Evolutionary conservation across 2,888 invertebrate genomes (phyloP).

Genomic region (Drosophila niveifrons): DNA sequence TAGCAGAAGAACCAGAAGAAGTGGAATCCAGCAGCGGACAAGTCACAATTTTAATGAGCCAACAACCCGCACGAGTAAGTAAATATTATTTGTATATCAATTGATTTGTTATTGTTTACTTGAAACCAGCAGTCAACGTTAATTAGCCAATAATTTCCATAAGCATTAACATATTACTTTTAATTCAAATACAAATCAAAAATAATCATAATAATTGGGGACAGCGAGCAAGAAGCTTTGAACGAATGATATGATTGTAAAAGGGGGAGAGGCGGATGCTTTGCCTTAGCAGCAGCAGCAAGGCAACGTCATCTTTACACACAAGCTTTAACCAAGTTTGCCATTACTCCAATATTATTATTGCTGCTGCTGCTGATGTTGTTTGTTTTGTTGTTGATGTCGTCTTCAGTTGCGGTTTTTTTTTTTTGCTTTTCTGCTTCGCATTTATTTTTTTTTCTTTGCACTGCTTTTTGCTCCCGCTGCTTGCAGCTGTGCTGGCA

Average conservation of each 20-base stretch:
- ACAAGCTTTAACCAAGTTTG: conserved; percentile 38
- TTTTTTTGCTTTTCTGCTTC: conserved; percentile 10
- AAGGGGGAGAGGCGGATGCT: background rate
- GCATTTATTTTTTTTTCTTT: background rate
- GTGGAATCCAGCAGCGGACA: conserved; percentile 2
- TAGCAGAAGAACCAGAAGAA: background rate
- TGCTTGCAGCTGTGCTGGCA: conserved; percentile 29
- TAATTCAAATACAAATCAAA: conserved; percentile 7
- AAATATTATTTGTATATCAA: conserved; percentile 41
- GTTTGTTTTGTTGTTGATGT: conserved; percentile 19
- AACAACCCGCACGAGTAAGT: conserved; percentile 55
- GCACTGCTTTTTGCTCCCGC: conserved; percentile 8
- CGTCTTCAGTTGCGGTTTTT: conserved; percentile 34
- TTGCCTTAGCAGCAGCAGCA: conserved; percentile 18
- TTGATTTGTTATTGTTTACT: conserved; percentile 21
- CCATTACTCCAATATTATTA: conserved; percentile 13
- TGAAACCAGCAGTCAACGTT: background rate
- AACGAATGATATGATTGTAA: conserved; percentile 15
- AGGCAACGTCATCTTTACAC: conserved; percentile 42
- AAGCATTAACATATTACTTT: conserved; percentile 35
- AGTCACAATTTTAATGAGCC: conserved; percentile 36
- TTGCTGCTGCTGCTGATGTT: background rate
- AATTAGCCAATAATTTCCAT: conserved; percentile 7
- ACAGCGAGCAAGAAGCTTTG: conserved; percentile 10
- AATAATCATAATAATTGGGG: background rate